Percentiles rank a stretch among this genome's conserved stretches.
Conservation (phyloP, 2,888 invertebrate species). For the Miltochrista miniata region DNA sequence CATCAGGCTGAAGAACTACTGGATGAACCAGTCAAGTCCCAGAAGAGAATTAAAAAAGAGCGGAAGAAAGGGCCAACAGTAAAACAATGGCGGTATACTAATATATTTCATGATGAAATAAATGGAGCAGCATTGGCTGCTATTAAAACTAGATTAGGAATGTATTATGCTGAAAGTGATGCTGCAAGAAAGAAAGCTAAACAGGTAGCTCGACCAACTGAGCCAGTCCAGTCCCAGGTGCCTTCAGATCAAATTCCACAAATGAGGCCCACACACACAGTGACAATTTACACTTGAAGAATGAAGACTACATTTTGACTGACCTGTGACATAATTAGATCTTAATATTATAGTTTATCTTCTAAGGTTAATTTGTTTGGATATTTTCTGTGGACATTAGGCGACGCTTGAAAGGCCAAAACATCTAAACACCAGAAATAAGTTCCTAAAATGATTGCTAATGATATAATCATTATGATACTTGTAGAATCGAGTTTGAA, state of each 20-base stretch:
- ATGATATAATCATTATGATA: too few species aligned
- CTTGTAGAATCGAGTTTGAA: too few species aligned
- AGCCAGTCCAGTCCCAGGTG: constrained; percentile 60
- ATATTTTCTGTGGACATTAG: too few species aligned
- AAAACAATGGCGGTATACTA: constrained; percentile 83
- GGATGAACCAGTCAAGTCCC: constrained; percentile 46
- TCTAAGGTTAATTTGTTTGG: too few species aligned
- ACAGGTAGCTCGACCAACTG: constrained; percentile 57
- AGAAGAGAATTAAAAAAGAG: constrained; percentile 70
- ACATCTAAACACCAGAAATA: too few species aligned
- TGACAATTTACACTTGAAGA: constrained; percentile 64
- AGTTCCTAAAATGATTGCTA: too few species aligned
- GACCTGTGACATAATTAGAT: constrained; percentile 27
- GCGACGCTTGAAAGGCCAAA: too few species aligned
- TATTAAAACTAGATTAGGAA: constrained; percentile 78
- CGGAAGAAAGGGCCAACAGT: constrained; percentile 74
- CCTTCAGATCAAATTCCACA: constrained; percentile 60
- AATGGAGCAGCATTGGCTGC: constrained; percentile 79
- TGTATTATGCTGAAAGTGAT: constrained; percentile 81
- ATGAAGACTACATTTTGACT: constrained; percentile 15
- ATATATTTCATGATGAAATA: constrained; percentile 82
- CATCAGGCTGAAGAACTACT: constrained; percentile 48
- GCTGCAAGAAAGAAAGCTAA: constrained; percentile 76
- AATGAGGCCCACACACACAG: constrained; percentile 68
- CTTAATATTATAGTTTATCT: constrained; percentile 4